These are phyloP conservation scores for Macrostomum cliftonense DNA, from an alignment of 2,888 invertebrate genomes.

Conservation along the genomic window DNA sequence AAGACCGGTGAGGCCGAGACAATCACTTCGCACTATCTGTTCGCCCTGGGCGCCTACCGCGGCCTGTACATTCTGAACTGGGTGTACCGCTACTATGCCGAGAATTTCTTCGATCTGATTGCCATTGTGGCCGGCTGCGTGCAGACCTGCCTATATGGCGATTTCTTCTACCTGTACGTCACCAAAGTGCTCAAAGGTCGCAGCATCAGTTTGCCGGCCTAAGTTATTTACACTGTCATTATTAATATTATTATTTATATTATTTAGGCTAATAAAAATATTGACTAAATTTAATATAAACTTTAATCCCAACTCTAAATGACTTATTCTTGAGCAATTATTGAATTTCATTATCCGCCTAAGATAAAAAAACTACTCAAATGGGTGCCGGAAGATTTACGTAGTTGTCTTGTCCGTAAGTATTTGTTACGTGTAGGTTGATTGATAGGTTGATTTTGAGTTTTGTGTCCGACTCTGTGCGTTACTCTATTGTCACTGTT, in stretches of 20 bases:
- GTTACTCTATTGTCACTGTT: too few relatives aligned
- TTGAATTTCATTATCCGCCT: too few relatives aligned
- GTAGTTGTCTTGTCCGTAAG: too few relatives aligned
- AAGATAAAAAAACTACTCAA: too few relatives aligned
- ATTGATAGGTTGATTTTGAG: too few relatives aligned
- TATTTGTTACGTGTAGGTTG: too few relatives aligned
- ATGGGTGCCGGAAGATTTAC: too few relatives aligned
- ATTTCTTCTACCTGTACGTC: slow-evolving; percentile 98
- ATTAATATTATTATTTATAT: background rate
- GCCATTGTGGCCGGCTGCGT: slow-evolving; percentile 89
- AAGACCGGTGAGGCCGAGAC: slow-evolving; percentile 87
- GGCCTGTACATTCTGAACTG: slow-evolving; percentile 82
- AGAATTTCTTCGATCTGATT: slow-evolving; percentile 81
- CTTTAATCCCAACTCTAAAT: too few relatives aligned
- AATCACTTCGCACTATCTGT: slow-evolving; percentile 51
- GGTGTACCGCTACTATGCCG: slow-evolving; percentile 72
- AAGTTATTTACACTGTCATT: background rate
- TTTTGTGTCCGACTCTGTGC: too few relatives aligned
- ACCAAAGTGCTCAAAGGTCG: slow-evolving; percentile 55
- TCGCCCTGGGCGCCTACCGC: slow-evolving; percentile 41
- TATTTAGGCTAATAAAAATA: too few relatives aligned
- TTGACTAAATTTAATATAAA: too few relatives aligned
- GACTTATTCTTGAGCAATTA: too few relatives aligned
- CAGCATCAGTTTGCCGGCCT: background rate
- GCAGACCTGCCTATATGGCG: slow-evolving; percentile 91